phyloP scores from a whole-genome alignment of 2,888 invertebrate species.

The Noctua janthe region DNA sequence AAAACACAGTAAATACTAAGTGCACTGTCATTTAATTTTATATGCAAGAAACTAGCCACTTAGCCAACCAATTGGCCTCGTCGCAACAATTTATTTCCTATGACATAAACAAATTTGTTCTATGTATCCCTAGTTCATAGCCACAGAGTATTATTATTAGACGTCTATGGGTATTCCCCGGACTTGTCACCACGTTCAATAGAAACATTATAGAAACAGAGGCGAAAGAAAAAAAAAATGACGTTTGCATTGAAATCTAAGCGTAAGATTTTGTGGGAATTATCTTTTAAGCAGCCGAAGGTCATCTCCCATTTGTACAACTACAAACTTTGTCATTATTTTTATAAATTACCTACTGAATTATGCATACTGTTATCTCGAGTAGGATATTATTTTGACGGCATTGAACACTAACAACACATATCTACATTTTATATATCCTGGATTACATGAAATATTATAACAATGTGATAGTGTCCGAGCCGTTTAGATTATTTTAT shows the following conservation, averaged over 20 bases:
- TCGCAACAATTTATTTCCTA: slow-evolving; percentile 49
- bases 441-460: background rate
- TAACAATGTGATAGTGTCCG: background rate
- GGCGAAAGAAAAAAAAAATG: background rate
- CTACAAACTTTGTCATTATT: background rate
- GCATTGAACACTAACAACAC: slow-evolving; percentile 37
- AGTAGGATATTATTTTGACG: slow-evolving; percentile 25
- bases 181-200: background rate
- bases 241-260: background rate
- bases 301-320: background rate
- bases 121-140: slow-evolving; percentile 12
- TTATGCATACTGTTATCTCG: slow-evolving; percentile 26
- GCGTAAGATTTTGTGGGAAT: background rate
- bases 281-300: background rate
- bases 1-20: background rate
- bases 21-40: slow-evolving; percentile 16
- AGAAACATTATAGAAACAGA: background rate
- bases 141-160: slow-evolving; percentile 3
- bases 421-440: slow-evolving; percentile 19
- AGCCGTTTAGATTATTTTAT: background rate
- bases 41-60: slow-evolving; percentile 9
- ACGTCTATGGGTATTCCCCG: slow-evolving; percentile 9
- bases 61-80: slow-evolving; percentile 32
- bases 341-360: background rate
- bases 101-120: slow-evolving; percentile 28